Percentiles rank a stretch among this genome's conserved stretches.
Conservation (phyloP, 37 sponge, comb jelly and placozoan species). For the Diacarnus erythraeanus region DNA sequence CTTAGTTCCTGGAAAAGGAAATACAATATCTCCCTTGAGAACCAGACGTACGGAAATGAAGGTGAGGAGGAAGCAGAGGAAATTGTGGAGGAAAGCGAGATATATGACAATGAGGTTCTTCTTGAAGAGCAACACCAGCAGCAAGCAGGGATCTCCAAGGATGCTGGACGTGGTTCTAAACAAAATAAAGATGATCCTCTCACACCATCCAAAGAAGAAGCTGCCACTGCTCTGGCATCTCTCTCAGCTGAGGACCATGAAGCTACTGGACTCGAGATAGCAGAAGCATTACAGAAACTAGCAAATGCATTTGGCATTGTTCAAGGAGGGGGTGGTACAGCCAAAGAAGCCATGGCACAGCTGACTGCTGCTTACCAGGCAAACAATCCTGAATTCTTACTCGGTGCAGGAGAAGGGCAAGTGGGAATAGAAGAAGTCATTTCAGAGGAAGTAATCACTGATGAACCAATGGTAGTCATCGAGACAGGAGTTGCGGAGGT, state of each 20-base stretch:
- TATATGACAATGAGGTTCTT: conserved; percentile 50
- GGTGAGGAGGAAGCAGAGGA: conserved; percentile 62
- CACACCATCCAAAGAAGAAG: conserved; percentile 70
- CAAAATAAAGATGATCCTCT: conserved; percentile 15
- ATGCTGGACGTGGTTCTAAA: background rate
- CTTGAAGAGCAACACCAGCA: conserved; percentile 34
- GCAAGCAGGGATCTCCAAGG: conserved; percentile 7
- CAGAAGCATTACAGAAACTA: conserved; percentile 66
- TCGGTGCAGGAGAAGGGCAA: conserved; percentile 26
- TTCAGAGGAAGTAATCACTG: conserved; percentile 70
- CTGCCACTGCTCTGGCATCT: conserved; percentile 70
- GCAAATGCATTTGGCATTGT: conserved; percentile 68
- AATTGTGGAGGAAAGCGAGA: conserved; percentile 59
- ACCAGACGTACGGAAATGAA: conserved; percentile 59
- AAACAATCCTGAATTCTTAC: conserved; percentile 34
- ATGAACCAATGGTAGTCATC: conserved; percentile 67
- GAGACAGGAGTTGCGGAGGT: conserved; percentile 22
- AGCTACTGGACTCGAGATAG: conserved; percentile 60
- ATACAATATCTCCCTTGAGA: conserved; percentile 74
- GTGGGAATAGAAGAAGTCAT: conserved; percentile 63
- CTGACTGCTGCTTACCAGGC: conserved; percentile 46
- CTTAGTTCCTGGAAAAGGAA: conserved; percentile 57
- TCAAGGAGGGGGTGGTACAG: conserved; percentile 3
- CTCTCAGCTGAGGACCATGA: conserved; percentile 71
- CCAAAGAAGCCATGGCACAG: conserved; percentile 58